Evolutionary conservation across 2,797 vertebrate species (phyloP), one percentile per base, ranked within the genome.

Genomic region (Coregonus sp.): DNA sequence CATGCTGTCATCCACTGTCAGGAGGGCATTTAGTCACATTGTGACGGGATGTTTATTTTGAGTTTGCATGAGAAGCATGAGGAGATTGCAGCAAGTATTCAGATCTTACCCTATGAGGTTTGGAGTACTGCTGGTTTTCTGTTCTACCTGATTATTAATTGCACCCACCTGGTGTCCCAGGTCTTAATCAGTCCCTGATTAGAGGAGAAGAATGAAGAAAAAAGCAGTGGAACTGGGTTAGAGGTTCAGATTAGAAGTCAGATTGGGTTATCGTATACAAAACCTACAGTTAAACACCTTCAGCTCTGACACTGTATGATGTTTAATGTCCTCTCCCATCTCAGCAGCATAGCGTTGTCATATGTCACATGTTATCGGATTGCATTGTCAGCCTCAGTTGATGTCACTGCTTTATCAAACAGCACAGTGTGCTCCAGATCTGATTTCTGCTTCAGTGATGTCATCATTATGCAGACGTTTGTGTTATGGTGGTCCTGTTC

Each of bases 401-500:
- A 14, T 68, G 66, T 68, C 75, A 20, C 66, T 73, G 54, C 67
- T 81, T 37, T 77, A 79, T 76, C 40, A 78, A 68, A 77, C 76
- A 70, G 75, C 78, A 89, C 79, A 68, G 86, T 87, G 80, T 83
- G 75, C 83, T 50, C 59, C 71, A 54, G 70, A 80, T 82, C 68
- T 81, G 84, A 83, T 83, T 82, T 83, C 72, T 63, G 70, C 70
- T 72, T 75, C 71, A 70, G 76, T 74, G 76, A 81, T 82, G 84
- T 85, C 81, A 82, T 88, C 83, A 71, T 47, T 67, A 77, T 65
- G 20, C 25, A 78, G 70, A 73, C 77, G 75, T 74, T 54, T 80
- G 78, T 81, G 75, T 77, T 77, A 73, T 68, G 68, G 76, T 81
- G 80, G 77, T 87, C 37, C 33, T 82, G 84, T 85, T 52, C 84